These are phyloP conservation scores for Campylorhamphus procurvoides DNA, from an alignment of 2,113 vertebrate genomes.

Conservation along the genomic window DNA sequence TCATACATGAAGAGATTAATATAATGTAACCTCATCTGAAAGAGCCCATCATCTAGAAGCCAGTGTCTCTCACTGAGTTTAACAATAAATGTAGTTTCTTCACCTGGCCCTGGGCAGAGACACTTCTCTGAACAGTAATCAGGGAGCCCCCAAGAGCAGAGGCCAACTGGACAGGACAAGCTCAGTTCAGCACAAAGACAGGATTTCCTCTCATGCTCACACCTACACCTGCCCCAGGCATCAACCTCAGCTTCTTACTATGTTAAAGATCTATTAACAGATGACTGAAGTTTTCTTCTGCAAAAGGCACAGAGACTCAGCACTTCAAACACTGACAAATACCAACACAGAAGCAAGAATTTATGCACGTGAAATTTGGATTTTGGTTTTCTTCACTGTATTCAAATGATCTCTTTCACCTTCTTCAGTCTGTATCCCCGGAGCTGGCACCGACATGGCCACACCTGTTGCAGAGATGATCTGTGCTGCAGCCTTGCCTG, in stretches of 20 bases:
- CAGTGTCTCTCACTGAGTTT: background rate
- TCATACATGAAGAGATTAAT: background rate
- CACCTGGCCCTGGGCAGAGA: background rate
- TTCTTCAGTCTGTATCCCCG: slow-evolving; percentile 78
- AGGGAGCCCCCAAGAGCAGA: background rate
- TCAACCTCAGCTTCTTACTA: background rate
- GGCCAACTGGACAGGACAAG: background rate
- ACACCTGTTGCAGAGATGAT: slow-evolving; percentile 94
- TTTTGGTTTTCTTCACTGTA: background rate
- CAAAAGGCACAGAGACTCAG: background rate
- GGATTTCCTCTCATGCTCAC: background rate
- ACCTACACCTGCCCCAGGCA: background rate
- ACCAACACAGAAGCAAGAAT: background rate
- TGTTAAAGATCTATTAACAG: background rate
- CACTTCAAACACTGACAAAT: background rate
- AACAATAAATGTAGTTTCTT: background rate
- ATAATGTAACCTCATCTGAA: background rate
- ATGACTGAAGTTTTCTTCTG: background rate
- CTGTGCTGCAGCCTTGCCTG: slow-evolving; percentile 86
- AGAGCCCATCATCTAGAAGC: background rate
- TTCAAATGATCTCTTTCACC: slow-evolving; percentile 28
- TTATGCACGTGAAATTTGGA: slow-evolving; percentile 17
- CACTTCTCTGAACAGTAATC: background rate
- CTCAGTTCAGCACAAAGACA: background rate
- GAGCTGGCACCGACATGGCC: slow-evolving; percentile 85